Evolutionary conservation across 2,797 vertebrate species (phyloP), one percentile per base, ranked within the genome.

Genomic region (Lacerta viridis): DNA sequence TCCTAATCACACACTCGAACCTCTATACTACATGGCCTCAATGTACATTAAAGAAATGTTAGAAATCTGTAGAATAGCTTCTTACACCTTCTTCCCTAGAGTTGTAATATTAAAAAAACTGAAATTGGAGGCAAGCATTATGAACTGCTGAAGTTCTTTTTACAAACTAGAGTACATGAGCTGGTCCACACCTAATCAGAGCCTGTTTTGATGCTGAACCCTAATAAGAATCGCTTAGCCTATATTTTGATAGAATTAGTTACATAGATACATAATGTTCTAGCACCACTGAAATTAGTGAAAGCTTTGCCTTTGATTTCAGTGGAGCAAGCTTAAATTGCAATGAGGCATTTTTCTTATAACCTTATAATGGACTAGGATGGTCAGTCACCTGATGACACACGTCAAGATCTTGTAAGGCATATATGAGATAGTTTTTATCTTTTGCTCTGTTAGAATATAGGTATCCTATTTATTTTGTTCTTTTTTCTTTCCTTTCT

Each of bases 401-500:
- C 43, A 43, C 41, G 18, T 86, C 43, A 80, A 2, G 6, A 46
- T 69, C 36, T 69, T 69, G 29, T 20, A 25, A 3, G 46, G n/a
- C 8, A 29, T 43, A 33, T 55, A 25, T n/a, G 25, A 27, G 66
- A 25, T 4, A 27, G 33, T 41, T 74, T 75, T 10, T 59, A 79
- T 20, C 76, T 27, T 82, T 43, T 2, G 13, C 13, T 50, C n/a
- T 25, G 41, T 76, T 18, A 18, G 39, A 20, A 41, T 78, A 5
- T 77, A 20, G 55, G 15, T 36, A 61, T 50, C 68, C 20, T 2
- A 7, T 76, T 50, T 27, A 41, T 61, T 64, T 46, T 50, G 76
- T 89, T 85, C 3, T 23, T 82, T 78, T 59, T 11, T 59, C 4
- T 41, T 15, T 89, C 92, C 4, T 78, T 85, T 90, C 95, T 94